These are phyloP conservation scores for Siniperca undulata DNA, from an alignment of 2,797 vertebrate species.

Conservation along the genomic window DNA sequence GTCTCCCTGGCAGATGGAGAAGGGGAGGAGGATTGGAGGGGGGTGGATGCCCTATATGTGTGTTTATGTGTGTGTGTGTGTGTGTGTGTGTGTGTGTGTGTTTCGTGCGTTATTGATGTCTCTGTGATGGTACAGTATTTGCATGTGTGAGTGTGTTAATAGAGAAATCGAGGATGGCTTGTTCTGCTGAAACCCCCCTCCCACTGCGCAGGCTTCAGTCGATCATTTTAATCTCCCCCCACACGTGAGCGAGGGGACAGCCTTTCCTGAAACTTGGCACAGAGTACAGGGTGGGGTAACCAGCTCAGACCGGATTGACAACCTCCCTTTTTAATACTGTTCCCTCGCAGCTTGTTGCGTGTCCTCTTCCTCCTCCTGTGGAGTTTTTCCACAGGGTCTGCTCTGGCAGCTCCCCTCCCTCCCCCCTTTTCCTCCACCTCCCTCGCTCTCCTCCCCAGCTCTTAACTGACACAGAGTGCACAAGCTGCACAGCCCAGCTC, in stretches of 20 bases:
- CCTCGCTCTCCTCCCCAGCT: constrained; percentile 64
- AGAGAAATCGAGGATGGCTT: constrained; percentile 81
- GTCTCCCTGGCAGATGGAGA: constrained; percentile 84
- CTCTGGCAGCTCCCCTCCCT: constrained; percentile 54
- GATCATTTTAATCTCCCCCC: constrained; percentile 88
- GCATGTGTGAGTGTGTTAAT: constrained; percentile 61
- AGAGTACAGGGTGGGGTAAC: constrained; percentile 91
- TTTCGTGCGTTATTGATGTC: constrained; percentile 58
- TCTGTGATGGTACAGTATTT: constrained; percentile 53
- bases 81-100: constrained; percentile 45
- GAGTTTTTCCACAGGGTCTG: constrained; percentile 83
- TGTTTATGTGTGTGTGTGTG: constrained; percentile 43
- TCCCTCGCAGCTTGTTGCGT: constrained; percentile 84
- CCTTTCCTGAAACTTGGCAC: constrained; percentile 90
- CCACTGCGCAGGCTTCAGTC: constrained; percentile 81
- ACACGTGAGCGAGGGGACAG: constrained; percentile 89
- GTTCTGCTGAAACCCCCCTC: constrained; percentile 77
- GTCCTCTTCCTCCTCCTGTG: constrained; percentile 83
- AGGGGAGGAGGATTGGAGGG: constrained; percentile 34
- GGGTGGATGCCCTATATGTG: constrained; percentile 48
- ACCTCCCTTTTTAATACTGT: constrained; percentile 89
- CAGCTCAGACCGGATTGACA: constrained; percentile 92
- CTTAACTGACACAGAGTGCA: constrained; percentile 79
- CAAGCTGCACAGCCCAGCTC: constrained; percentile 73
- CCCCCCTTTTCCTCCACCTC: constrained; percentile 44